Base-by-base conservation (phyloP, 2,888 invertebrate genomes). In the Xestia ashworthii region DNA sequence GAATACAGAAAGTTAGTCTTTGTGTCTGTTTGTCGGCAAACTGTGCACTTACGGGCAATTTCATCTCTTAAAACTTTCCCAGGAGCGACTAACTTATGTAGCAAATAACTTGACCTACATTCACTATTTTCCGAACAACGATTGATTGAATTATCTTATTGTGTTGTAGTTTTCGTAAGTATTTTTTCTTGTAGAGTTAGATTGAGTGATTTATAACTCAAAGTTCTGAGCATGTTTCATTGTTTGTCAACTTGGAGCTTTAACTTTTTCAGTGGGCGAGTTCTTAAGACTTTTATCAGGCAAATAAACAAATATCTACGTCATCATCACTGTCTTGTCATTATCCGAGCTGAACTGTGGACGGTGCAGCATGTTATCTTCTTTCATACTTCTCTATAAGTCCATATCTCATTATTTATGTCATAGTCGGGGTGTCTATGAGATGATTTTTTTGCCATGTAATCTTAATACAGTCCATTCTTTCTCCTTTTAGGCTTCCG, bases 41-140 rank as follows among this genome's bases (percentile, higher is more conserved):
- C 85, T 85, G 87, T 84, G 85, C 87, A 85, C 85, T 85, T 87
- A 87, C 87, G 76, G 76, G 69, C 85, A 85, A 87, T 87, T 87
- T 81, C 76, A 78, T 81, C 81, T 78, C 82, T 78, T 84, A 71
- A 84, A 85, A 87, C 71, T 85, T 85, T 76, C 22, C 9, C 71
- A 38, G 64, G 50, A 14, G 67, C 22, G 46, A 71, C 74, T 78
- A 84, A 86, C 84, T 83, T 86, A 74, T 32, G 71, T 71, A 69
- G 62, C 58, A 46, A 66, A 64, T 76, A 82, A 78, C 68, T 71
- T 74, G 81, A 81, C 77, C 81, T 62, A 84, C 65, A 72, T 80
- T 72, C 53, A 48, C 14, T 73, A 69, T 83, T 82, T 73, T 84
- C 65, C 48, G 60, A 55, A 72, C 64, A 62, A 53, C 71, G 73